Conservation (phyloP, 2,113 vertebrate genomes). For the Microtus ochrogaster region DNA sequence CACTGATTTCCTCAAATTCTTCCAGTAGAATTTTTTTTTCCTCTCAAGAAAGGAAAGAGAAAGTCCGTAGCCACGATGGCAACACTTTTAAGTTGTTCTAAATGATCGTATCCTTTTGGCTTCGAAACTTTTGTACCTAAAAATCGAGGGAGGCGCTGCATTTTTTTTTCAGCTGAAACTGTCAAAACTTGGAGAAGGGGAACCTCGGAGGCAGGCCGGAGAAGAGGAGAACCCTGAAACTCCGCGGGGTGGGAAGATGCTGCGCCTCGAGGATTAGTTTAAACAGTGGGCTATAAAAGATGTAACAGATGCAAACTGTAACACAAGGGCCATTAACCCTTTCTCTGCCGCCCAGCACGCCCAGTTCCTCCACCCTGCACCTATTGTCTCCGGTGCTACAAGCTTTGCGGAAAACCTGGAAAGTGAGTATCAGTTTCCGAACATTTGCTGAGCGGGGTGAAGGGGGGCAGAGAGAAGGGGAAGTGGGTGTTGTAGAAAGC, state of each 20-base stretch:
- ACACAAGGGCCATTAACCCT: constrained; percentile 91
- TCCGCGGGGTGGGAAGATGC: constrained; percentile 85
- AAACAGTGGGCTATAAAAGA: constrained; percentile 91
- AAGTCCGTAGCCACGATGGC: constrained; percentile 83
- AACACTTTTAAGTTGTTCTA: constrained; percentile 81
- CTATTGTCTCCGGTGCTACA: constrained; percentile 85
- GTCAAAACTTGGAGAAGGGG: constrained; percentile 87
- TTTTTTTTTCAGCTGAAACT: constrained; percentile 86
- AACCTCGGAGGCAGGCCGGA: constrained; percentile 79
- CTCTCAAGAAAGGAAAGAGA: constrained; percentile 87
- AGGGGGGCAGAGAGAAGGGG: constrained; percentile 54
- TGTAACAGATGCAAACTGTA: constrained; percentile 93
- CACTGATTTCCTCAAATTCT: constrained; percentile 76
- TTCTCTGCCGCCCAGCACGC: constrained; percentile 85
- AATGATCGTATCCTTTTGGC: constrained; percentile 79
- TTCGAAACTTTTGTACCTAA: constrained; percentile 86
- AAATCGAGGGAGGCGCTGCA: constrained; percentile 81
- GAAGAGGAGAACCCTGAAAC: constrained; percentile 83
- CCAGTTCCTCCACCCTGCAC: constrained; percentile 79
- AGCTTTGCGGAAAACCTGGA: constrained; percentile 82
- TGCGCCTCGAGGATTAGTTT: constrained; percentile 88
- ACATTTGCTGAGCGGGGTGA: constrained; percentile 48
- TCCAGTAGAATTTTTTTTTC: constrained; percentile 61
- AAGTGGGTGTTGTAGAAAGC: constrained; percentile 75
- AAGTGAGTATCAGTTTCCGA: constrained; percentile 80